Percentiles rank a stretch among this genome's conserved stretches.
Evolutionary conservation across 35 echinoderm and acorn worm species (phyloP).

Genomic region (Amphiura filiformis): DNA sequence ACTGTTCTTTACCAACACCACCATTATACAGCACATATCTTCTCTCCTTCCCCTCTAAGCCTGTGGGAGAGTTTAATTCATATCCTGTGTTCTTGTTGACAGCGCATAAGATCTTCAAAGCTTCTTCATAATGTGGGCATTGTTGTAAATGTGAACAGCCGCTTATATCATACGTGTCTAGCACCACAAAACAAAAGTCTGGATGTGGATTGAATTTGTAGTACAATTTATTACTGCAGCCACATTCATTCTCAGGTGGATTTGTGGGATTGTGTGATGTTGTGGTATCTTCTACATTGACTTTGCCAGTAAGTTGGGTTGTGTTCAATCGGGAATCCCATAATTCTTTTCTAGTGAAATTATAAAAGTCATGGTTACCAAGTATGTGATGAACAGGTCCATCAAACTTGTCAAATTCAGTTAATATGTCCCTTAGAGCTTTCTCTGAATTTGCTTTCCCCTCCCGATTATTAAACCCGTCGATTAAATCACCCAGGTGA

Average conservation of each 20-base stretch:
- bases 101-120: not conserved
- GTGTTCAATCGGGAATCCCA: conserved; percentile 19
- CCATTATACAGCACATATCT: conserved; percentile 65
- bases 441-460: conserved; percentile 36
- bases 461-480: conserved; percentile 59
- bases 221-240: conserved; percentile 13
- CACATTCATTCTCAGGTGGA: not conserved
- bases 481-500: conserved; percentile 83
- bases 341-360: conserved; percentile 54
- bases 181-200: conserved; percentile 60
- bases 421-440: conserved; percentile 20
- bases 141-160: conserved; percentile 11
- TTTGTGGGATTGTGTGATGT: not conserved
- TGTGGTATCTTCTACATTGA: not conserved
- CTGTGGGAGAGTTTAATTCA: conserved; percentile 37
- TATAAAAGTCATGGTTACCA: conserved; percentile 94
- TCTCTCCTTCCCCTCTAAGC: conserved; percentile 17
- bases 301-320: not conserved
- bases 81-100: conserved; percentile 33
- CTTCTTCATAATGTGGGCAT: conserved; percentile 10
- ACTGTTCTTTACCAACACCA: conserved; percentile 55
- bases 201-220: conserved; percentile 70
- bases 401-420: conserved; percentile 44
- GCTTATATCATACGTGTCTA: conserved; percentile 56
- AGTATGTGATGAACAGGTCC: conserved; percentile 56